phyloP scores from a whole-genome alignment of 2,113 vertebrate genomes.

The Alouatta palliata region DNA sequence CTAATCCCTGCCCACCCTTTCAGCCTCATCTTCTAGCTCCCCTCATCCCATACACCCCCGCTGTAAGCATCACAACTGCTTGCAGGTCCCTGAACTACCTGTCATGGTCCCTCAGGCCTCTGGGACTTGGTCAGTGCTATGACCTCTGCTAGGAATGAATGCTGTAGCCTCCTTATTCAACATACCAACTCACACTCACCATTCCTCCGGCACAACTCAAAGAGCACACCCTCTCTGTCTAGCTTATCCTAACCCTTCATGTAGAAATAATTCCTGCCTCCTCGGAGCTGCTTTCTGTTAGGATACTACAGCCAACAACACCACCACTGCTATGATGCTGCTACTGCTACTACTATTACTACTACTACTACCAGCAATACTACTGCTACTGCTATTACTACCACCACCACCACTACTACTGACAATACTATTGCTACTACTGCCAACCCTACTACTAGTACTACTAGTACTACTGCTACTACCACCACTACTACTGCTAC shows the following conservation, averaged over 20 bases:
- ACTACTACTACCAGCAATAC: rapidly evolving
- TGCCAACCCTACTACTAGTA: neutral
- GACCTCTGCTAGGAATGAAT: neutral
- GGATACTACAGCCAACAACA: too few species aligned
- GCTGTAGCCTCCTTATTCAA: too few species aligned
- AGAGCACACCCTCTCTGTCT: too few species aligned
- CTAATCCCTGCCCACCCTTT: neutral
- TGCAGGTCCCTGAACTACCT: neutral
- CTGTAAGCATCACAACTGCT: neutral
- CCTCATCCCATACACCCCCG: too few species aligned
- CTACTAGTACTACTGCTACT: rapidly evolving
- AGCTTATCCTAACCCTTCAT: neutral
- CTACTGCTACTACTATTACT: rapidly evolving
- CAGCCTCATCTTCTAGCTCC: neutral
- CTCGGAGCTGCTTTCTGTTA: neutral
- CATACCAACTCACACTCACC: neutral
- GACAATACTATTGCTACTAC: rapidly evolving
- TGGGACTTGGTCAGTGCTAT: neutral
- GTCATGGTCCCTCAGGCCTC: neutral
- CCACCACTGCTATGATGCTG: neutral
- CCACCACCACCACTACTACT: rapidly evolving
- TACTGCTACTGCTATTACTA: rapidly evolving
- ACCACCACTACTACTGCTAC: neutral
- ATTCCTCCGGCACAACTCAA: rapidly evolving
- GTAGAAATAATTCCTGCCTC: neutral